A percentile compares a stretch with the other conserved stretches of the same genome.
These are phyloP conservation scores for Danionella cerebrum DNA, from an alignment of 2,113 vertebrate species.

Conservation along the genomic window DNA sequence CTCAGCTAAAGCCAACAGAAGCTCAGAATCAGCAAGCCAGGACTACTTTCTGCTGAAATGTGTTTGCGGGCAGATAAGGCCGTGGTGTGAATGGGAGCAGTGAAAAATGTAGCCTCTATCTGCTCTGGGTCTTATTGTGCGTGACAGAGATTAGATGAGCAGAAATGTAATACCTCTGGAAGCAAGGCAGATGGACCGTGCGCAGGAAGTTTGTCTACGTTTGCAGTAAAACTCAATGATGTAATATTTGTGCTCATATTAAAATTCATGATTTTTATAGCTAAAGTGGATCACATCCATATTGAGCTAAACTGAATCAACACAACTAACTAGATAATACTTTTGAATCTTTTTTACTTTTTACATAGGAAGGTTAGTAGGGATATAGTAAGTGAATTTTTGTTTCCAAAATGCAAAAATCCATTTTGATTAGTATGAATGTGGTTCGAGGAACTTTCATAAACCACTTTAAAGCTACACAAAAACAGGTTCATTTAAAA, in stretches of 20 bases:
- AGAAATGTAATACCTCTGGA: conserved; percentile 57
- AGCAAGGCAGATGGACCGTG: conserved; percentile 30
- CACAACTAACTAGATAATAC: background rate
- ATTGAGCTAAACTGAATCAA: too few relatives aligned
- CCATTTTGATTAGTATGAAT: too few relatives aligned
- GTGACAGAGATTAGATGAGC: conserved; percentile 47
- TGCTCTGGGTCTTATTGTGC: conserved; percentile 59
- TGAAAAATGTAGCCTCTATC: conserved; percentile 57
- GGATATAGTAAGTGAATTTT: too few relatives aligned
- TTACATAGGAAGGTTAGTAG: too few relatives aligned
- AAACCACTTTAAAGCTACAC: too few relatives aligned
- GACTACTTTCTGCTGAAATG: conserved; percentile 50
- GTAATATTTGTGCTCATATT: background rate
- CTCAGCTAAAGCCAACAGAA: conserved; percentile 54
- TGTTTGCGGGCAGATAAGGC: conserved; percentile 68
- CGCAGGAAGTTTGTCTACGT: conserved; percentile 28
- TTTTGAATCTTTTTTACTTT: too few relatives aligned
- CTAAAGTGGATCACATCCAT: background rate
- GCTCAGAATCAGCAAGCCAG: conserved; percentile 53
- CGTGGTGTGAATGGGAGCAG: conserved; percentile 49
- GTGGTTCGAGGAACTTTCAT: too few relatives aligned
- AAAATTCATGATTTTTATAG: background rate
- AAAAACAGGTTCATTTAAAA: too few relatives aligned
- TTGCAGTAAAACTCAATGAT: background rate
- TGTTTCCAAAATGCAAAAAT: too few relatives aligned